Conservation (phyloP, 2,888 invertebrate genomes). For the Busseola fusca region DNA sequence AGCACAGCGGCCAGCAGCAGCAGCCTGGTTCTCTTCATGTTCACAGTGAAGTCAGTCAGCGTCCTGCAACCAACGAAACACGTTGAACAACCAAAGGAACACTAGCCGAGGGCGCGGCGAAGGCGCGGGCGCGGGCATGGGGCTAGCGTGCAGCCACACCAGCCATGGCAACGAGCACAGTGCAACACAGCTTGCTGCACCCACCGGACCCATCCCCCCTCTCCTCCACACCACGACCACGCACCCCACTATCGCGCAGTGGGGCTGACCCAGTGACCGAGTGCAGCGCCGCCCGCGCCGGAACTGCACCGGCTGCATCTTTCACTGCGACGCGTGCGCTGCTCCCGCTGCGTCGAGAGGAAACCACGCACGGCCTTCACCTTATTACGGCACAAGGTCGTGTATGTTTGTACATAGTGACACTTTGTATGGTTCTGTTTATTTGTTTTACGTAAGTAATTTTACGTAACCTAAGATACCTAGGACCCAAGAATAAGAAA, state of each 20-base stretch:
- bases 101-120: conserved; percentile 73
- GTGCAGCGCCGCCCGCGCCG: conserved; percentile 79
- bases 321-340: conserved; percentile 72
- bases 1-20: conserved; percentile 85
- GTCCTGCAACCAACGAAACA: conserved; percentile 85
- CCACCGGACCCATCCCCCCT: conserved; percentile 25
- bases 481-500: background rate
- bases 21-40: conserved; percentile 87
- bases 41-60: conserved; percentile 82
- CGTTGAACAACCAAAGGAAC: conserved; percentile 73
- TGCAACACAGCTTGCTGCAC: conserved; percentile 47
- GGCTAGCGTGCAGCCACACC: conserved; percentile 73
- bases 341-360: conserved; percentile 83
- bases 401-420: conserved; percentile 63
- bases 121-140: conserved; percentile 72
- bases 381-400: conserved; percentile 82
- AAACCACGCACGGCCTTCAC: conserved; percentile 85
- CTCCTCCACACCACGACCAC: conserved; percentile 24
- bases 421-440: conserved; percentile 42
- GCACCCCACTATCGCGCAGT: conserved; percentile 63
- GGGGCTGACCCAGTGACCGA: conserved; percentile 88
- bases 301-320: conserved; percentile 85
- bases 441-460: conserved; percentile 33
- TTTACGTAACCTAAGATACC: background rate
- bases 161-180: conserved; percentile 72